A percentile compares a stretch with the other conserved stretches of the same genome.
phyloP scores from a whole-genome alignment of 1,140 invertebrate genomes.

The Tigriopus japonicus region DNA sequence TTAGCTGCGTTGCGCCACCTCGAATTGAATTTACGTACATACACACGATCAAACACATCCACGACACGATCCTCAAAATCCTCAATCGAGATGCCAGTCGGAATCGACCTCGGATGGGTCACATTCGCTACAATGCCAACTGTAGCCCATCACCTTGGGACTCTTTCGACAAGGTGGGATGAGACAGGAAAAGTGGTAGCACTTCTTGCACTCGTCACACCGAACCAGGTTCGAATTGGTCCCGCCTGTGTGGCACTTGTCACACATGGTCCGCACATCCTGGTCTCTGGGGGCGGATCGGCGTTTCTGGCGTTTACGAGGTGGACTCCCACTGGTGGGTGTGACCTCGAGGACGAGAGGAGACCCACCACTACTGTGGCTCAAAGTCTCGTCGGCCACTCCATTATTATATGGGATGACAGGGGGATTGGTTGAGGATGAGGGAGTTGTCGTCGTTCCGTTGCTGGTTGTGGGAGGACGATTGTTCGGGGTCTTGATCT shows the following conservation, averaged over 20 bases:
- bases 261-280: conserved; percentile 33
- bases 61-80: not conserved
- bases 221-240: conserved; percentile 44
- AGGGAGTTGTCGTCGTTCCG: no score
- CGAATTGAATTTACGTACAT: no score
- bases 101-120: conserved; percentile 29
- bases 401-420: no score
- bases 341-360: conserved; percentile 39
- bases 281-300: not conserved
- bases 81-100: conserved; percentile 12
- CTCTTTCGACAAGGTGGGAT: conserved; percentile 82
- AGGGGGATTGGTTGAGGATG: no score
- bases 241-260: conserved; percentile 41
- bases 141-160: conserved; percentile 76
- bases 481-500: not conserved
- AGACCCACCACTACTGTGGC: not conserved
- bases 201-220: conserved; percentile 76
- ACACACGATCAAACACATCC: no score
- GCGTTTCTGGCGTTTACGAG: not conserved
- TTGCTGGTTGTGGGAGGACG: no score
- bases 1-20: no score
- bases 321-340: conserved; percentile 33
- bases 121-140: conserved; percentile 88
- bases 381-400: no score
- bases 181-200: conserved; percentile 76